Percentiles rank a stretch among this genome's conserved stretches.
phyloP scores from a whole-genome alignment of 2,888 invertebrate species.

The Lasioglossum malachurum region DNA sequence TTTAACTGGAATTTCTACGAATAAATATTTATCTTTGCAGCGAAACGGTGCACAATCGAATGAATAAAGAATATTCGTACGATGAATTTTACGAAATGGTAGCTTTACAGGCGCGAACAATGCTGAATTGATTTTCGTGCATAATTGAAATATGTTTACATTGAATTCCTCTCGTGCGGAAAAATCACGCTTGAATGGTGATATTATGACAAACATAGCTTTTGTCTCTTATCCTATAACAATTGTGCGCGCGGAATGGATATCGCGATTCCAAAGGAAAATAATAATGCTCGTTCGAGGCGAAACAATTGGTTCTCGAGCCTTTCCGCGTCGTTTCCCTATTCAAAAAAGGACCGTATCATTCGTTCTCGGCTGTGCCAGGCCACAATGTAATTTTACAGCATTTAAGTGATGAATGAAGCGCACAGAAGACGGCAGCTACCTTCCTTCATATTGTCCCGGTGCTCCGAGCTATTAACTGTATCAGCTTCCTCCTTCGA shows the following conservation, averaged over 20 bases:
- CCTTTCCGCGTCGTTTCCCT: constrained; percentile 63
- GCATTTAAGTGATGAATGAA: constrained; percentile 62
- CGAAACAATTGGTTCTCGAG: constrained; percentile 47
- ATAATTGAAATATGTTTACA: constrained; percentile 22
- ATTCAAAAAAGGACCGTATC: constrained; percentile 36
- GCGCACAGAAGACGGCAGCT: constrained; percentile 53
- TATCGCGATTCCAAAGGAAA: constrained; percentile 29
- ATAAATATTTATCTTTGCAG: background rate
- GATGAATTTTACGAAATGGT: background rate
- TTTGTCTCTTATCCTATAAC: background rate
- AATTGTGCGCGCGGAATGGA: background rate
- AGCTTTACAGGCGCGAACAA: constrained; percentile 1
- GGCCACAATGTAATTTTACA: constrained; percentile 71
- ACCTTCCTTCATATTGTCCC: constrained; percentile 58
- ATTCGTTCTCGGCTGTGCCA: constrained; percentile 36
- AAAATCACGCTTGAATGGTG: constrained; percentile 30
- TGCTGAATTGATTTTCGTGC: background rate
- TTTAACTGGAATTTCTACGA: background rate
- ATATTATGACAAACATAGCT: constrained; percentile 11
- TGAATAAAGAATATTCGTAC: background rate
- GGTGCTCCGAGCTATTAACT: constrained; percentile 54
- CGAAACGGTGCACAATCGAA: background rate
- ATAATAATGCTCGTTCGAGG: constrained; percentile 40
- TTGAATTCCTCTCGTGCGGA: constrained; percentile 30
- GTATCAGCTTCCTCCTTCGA: constrained; percentile 38